Base-by-base conservation (phyloP, 2,797 vertebrate genomes). In the Malacoraja senta region DNA sequence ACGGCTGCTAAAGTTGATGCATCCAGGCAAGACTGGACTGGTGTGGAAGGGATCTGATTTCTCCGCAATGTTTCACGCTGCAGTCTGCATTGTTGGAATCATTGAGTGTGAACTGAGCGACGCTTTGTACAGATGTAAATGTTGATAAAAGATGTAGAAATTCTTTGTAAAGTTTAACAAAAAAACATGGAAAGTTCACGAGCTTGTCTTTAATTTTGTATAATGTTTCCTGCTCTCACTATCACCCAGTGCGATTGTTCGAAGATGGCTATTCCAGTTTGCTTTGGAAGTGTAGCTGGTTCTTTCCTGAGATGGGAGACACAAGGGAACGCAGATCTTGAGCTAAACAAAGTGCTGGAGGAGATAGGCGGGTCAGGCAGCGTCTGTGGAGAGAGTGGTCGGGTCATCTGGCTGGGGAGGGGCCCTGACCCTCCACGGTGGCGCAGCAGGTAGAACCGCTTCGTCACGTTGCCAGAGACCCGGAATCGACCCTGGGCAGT, bases 101-200 rank as follows among this genome's bases (percentile, higher is more conserved):
- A 68, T 65, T 88, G 63, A 65, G 84, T 65, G 29, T 88, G 6
- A 68, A 19, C n/a, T 88, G 84, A 68, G n/a, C 61, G 63, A 63
- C 32, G 84, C 61, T 32, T 35, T 68, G 63, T 35, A 65, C 58
- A 68, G 84, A 68, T 68, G 53, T 61, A 84, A 84, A 84, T 84
- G 81, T 61, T 84, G 81, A 32, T 15, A 68, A 88, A 88, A 88
- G 63, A 88, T 68, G 84, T 88, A 88, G 84, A 63, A 88, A 88
- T 88, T 88, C 61, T 88, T 88, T 35, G 63, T 63, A 68, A 88
- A 88, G 61, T 68, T 88, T 88, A 88, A 84, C 81, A 84, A 84
- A 88, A 74, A 88, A 68, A 35, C 63, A 68, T 68, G n/a, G 63
- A 88, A 88, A 68, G 63, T 68, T 88, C 84, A 88, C 63, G 68